Percentiles rank a stretch among this genome's conserved stretches.
phyloP scores from a whole-genome alignment of 2,797 vertebrate species.

The Zonotrichia albicollis region DNA sequence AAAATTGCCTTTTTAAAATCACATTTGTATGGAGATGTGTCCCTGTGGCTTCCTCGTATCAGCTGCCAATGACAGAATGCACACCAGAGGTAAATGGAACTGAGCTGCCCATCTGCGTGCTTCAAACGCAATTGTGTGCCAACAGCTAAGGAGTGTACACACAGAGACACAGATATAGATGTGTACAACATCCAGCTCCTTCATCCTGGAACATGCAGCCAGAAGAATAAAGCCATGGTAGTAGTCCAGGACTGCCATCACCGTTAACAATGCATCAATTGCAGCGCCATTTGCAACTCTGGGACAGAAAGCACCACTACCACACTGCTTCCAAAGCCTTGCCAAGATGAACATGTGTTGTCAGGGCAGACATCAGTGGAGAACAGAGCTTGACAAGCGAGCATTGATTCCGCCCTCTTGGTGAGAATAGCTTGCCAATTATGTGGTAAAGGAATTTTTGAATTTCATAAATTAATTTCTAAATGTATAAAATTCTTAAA shows the following conservation, averaged over 20 bases:
- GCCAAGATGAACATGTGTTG: conserved; percentile 67
- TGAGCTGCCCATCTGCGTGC: conserved; percentile 81
- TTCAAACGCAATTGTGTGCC: conserved; percentile 77
- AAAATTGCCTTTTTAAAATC: conserved; percentile 72
- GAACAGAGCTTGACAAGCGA: conserved; percentile 55
- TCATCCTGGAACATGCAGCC: conserved; percentile 30
- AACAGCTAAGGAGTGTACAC: conserved; percentile 55
- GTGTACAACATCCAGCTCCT: conserved; percentile 48
- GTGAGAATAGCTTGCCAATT: conserved; percentile 56
- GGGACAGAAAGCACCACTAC: conserved; percentile 21
- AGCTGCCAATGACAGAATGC: conserved; percentile 63
- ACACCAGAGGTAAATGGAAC: conserved; percentile 67
- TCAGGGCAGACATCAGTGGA: conserved; percentile 39
- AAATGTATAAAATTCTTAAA: background rate
- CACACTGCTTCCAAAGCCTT: background rate
- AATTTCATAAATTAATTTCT: conserved; percentile 29
- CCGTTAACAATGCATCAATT: conserved; percentile 56
- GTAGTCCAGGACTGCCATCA: conserved; percentile 62
- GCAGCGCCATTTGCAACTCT: conserved; percentile 19
- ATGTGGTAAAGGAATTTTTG: conserved; percentile 37
- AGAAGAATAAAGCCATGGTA: conserved; percentile 62
- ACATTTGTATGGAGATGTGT: conserved; percentile 76
- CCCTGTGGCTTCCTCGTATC: conserved; percentile 49
- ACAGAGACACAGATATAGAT: background rate
- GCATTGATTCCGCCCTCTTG: conserved; percentile 33